A percentile compares a stretch with the other conserved stretches of the same genome.
Conservation (phyloP, 2,113 vertebrate species). For the Meles meles region DNA sequence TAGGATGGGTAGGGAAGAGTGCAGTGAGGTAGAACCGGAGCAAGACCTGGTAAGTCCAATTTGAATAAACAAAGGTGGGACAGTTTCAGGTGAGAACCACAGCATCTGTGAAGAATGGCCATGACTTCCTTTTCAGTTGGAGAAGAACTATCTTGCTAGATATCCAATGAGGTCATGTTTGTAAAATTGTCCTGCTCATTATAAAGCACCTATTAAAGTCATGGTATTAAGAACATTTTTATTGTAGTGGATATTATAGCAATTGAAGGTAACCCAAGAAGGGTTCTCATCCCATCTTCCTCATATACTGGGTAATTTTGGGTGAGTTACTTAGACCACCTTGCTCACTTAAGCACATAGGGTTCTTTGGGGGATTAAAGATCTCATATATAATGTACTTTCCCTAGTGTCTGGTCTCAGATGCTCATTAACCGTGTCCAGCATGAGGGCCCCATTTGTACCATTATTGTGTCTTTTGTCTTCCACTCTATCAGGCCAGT, state of each 20-base stretch:
- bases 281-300: not conserved
- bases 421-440: not conserved
- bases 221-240: not conserved
- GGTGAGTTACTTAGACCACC: not conserved
- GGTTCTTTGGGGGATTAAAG: not conserved
- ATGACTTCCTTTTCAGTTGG: not conserved
- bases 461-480: not conserved
- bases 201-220: not conserved
- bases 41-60: not conserved
- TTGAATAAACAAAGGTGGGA: not conserved
- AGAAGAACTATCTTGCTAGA: not conserved
- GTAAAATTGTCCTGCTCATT: not conserved
- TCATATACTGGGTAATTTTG: not conserved
- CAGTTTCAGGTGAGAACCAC: not conserved
- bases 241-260: not conserved
- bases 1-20: not conserved
- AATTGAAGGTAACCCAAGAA: not conserved
- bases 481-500: not conserved
- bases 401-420: not conserved
- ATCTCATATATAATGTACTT: accelerated
- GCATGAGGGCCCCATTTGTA: too few relatives aligned
- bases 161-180: not conserved
- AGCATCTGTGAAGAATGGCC: not conserved
- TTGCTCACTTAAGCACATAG: not conserved
- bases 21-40: not conserved